phyloP scores from a whole-genome alignment of 2,797 vertebrate species.

The Bucorvus abyssinicus region DNA sequence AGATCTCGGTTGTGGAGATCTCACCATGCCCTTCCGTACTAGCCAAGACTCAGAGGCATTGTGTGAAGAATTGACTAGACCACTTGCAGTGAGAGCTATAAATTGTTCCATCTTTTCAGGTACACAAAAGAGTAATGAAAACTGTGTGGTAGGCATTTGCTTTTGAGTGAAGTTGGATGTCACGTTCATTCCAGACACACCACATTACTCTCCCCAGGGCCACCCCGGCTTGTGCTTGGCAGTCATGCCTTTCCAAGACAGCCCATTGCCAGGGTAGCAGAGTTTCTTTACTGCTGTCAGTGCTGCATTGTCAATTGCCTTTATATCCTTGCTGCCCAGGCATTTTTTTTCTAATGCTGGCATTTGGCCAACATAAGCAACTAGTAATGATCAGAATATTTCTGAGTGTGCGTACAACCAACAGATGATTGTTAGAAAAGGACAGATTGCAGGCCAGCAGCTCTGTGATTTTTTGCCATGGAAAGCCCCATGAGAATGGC shows the following conservation, averaged over 20 bases:
- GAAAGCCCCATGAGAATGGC: neutral
- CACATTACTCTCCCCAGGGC: constrained; percentile 36
- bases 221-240: neutral
- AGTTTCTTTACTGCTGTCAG: neutral
- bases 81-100: constrained; percentile 19
- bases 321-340: neutral
- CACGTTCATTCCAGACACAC: constrained; percentile 8
- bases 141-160: constrained; percentile 36
- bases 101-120: constrained; percentile 24
- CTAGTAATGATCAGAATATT: neutral
- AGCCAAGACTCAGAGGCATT: neutral
- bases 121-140: constrained; percentile 46
- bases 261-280: constrained; percentile 5
- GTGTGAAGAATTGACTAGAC: neutral
- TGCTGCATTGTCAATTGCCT: neutral
- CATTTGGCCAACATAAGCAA: neutral
- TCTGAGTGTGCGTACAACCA: neutral
- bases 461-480: neutral
- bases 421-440: neutral
- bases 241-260: constrained; percentile 18
- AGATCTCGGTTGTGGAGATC: neutral
- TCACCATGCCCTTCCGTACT: neutral
- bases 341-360: neutral
- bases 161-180: constrained; percentile 43
- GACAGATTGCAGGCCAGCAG: neutral